Evolutionary conservation across 1,140 invertebrate genomes (phyloP).

Genomic region (Listronotus bonariensis): DNA sequence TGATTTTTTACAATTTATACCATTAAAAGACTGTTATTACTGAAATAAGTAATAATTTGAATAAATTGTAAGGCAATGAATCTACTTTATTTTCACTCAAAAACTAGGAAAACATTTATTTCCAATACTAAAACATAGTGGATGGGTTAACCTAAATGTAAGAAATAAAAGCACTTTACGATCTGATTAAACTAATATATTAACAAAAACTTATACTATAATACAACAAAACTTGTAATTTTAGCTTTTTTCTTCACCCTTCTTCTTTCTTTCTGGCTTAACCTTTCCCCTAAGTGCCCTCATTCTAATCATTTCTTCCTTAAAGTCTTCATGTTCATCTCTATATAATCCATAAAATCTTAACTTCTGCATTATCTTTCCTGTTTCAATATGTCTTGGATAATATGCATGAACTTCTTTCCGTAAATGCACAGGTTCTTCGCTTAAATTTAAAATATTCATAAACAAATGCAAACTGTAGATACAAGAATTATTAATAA

Average conservation of each 20-base stretch:
- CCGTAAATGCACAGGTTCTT: constrained; percentile 74
- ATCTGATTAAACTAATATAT: too few species aligned
- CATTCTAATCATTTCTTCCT: constrained; percentile 83
- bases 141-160: too few species aligned
- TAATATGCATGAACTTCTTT: constrained; percentile 83
- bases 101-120: too few species aligned
- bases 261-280: constrained; percentile 62
- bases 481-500: neutral
- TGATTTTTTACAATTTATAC: too few species aligned
- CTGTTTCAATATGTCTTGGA: constrained; percentile 79
- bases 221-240: too few species aligned
- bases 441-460: constrained; percentile 52
- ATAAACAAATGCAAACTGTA: neutral
- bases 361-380: constrained; percentile 71
- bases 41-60: too few species aligned
- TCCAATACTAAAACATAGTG: too few species aligned
- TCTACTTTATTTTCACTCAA: too few species aligned
- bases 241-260: constrained; percentile 17
- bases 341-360: constrained; percentile 79
- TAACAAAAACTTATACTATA: too few species aligned
- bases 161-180: too few species aligned
- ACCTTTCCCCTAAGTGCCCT: constrained; percentile 79
- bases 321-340: constrained; percentile 92
- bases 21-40: too few species aligned
- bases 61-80: too few species aligned